Evolutionary conservation across 2,888 invertebrate species (phyloP).

Genomic region (Adela reaumurella): DNA sequence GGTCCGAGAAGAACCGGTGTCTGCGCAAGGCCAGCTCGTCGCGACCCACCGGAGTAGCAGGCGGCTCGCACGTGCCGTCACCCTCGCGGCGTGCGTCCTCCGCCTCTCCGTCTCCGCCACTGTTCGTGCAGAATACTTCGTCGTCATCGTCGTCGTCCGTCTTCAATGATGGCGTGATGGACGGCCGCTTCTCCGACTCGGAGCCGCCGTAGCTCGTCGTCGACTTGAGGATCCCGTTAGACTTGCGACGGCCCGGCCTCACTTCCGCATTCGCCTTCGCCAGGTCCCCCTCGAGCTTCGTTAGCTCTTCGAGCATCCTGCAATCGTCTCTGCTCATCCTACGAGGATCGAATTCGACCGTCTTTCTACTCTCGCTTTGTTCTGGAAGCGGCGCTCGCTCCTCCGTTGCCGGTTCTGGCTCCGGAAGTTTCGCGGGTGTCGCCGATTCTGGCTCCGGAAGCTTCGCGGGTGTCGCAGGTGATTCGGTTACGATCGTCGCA

Average conservation of each 20-base stretch:
- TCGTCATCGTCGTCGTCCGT: slow-evolving; percentile 44
- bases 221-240: slow-evolving; percentile 44
- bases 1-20: slow-evolving; percentile 75
- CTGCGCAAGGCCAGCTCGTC: slow-evolving; percentile 74
- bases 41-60: slow-evolving; percentile 73
- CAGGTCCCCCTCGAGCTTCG: slow-evolving; percentile 35
- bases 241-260: slow-evolving; percentile 36
- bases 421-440: no score
- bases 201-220: slow-evolving; percentile 35
- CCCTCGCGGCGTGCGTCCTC: slow-evolving; percentile 28
- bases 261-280: slow-evolving; percentile 41
- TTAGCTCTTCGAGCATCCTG: slow-evolving; percentile 27
- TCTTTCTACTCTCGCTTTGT: neutral
- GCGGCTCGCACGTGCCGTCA: slow-evolving; percentile 62
- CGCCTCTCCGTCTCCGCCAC: slow-evolving; percentile 22
- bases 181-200: slow-evolving; percentile 23
- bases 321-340: neutral
- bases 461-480: no score
- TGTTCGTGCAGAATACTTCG: slow-evolving; percentile 59
- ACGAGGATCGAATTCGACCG: neutral
- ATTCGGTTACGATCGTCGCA: no score
- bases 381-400: no score
- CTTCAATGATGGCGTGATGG: slow-evolving; percentile 10
- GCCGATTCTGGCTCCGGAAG: no score
- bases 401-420: neutral